phyloP scores from a whole-genome alignment of 2,888 invertebrate genomes.

The Automeris io region DNA sequence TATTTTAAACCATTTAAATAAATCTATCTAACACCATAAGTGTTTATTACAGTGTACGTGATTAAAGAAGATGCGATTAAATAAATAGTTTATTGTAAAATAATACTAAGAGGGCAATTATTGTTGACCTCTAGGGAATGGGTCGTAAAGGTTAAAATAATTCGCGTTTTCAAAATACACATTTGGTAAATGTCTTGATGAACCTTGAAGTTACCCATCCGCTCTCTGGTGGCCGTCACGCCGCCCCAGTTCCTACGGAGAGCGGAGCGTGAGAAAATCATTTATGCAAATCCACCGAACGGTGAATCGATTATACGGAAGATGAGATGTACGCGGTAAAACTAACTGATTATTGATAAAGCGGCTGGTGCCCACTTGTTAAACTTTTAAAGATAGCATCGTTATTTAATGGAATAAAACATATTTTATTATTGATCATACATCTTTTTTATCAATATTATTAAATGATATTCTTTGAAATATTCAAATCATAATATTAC shows the following conservation, averaged over 20 bases:
- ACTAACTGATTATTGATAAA: constrained; percentile 2
- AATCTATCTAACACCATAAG: too few relatives aligned
- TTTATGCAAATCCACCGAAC: constrained; percentile 66
- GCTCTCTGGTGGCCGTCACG: constrained; percentile 52
- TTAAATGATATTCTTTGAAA: too few relatives aligned
- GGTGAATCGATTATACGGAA: constrained; percentile 63
- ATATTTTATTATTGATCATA: too few relatives aligned
- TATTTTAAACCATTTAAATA: too few relatives aligned
- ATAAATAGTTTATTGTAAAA: background rate
- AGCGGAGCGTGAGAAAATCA: constrained; percentile 68
- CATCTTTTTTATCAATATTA: too few relatives aligned
- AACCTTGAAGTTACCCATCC: constrained; percentile 61
- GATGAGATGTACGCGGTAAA: constrained; percentile 31
- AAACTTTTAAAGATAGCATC: too few relatives aligned
- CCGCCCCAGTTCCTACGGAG: constrained; percentile 52
- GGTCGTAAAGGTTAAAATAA: constrained; percentile 1
- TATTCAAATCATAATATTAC: too few relatives aligned
- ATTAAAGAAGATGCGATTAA: background rate
- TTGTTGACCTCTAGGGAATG: background rate
- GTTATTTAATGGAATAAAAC: too few relatives aligned
- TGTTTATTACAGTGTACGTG: too few relatives aligned
- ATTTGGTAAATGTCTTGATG: constrained; percentile 20
- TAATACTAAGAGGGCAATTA: background rate
- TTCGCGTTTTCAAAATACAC: constrained; percentile 7
- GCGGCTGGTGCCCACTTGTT: too few relatives aligned